phyloP scores from a whole-genome alignment of 2,797 vertebrate genomes.

The Hippocampus kuda region DNA sequence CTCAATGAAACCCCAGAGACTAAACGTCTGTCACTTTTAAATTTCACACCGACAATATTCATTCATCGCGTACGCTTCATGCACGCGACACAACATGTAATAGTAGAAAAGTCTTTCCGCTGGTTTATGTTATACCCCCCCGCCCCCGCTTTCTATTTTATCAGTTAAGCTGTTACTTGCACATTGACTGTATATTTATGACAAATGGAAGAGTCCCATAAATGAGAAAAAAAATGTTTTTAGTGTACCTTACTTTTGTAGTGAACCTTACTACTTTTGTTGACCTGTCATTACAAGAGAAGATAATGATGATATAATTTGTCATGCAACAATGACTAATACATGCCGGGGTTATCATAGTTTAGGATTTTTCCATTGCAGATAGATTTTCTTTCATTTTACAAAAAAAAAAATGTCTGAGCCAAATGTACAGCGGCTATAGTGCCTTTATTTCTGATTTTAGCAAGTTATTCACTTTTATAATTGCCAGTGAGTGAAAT shows the following conservation, averaged over 20 bases:
- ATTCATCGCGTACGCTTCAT: background rate
- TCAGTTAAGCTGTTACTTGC: background rate
- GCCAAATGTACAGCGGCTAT: too few relatives aligned
- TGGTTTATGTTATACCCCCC: background rate
- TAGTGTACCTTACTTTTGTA: too few relatives aligned
- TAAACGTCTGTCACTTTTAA: background rate
- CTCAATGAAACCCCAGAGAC: background rate
- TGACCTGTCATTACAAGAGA: background rate
- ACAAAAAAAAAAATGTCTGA: too few relatives aligned
- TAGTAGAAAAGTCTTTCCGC: background rate
- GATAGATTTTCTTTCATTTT: too few relatives aligned
- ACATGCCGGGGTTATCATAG: background rate
- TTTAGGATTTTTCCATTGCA: background rate
- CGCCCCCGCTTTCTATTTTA: background rate
- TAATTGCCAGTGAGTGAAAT: background rate
- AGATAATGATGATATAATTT: background rate
- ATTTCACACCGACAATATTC: constrained; percentile 1
- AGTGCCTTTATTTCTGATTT: background rate
- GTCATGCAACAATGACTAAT: background rate
- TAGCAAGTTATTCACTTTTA: background rate
- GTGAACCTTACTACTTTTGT: too few relatives aligned
- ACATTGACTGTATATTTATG: background rate
- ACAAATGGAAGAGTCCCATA: background rate
- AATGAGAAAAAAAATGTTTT: background rate
- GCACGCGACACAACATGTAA: constrained; percentile 1